Evolutionary conservation across 2,113 vertebrate species (phyloP).

Genomic region (Varanus komodoensis): DNA sequence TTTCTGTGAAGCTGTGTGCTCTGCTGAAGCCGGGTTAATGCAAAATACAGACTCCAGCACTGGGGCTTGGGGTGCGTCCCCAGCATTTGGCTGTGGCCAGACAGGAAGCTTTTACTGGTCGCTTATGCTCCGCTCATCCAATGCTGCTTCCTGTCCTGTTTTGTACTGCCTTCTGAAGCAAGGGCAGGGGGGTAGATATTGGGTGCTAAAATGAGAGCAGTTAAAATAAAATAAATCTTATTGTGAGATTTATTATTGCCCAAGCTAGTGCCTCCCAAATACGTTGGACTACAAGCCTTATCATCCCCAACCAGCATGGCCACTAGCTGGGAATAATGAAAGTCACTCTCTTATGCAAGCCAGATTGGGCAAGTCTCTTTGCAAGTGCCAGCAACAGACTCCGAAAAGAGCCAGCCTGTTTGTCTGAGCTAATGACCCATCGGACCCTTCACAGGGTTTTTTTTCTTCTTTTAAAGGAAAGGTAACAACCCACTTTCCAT

Average conservation of each 20-base stretch:
- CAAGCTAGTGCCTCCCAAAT: too few relatives aligned
- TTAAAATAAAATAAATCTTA: neutral
- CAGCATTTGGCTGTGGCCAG: neutral
- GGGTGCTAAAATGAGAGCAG: neutral
- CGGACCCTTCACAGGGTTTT: neutral
- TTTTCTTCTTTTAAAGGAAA: slow-evolving; percentile 14
- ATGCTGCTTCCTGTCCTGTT: neutral
- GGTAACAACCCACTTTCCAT: neutral
- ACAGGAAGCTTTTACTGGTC: neutral
- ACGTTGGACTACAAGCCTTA: too few relatives aligned
- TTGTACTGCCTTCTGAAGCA: neutral
- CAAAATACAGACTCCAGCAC: neutral
- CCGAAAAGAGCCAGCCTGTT: neutral
- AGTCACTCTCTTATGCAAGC: too few relatives aligned
- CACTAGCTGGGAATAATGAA: too few relatives aligned
- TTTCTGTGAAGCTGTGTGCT: neutral
- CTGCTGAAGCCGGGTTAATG: neutral
- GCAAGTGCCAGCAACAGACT: too few relatives aligned
- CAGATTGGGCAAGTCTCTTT: too few relatives aligned
- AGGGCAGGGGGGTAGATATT: neutral
- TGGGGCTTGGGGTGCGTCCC: neutral
- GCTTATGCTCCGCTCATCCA: neutral
- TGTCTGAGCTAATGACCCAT: accelerated
- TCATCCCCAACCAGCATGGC: too few relatives aligned
- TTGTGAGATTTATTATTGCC: neutral